Base-by-base conservation (phyloP, 2,113 vertebrate genomes). In the Arizona elegans region DNA sequence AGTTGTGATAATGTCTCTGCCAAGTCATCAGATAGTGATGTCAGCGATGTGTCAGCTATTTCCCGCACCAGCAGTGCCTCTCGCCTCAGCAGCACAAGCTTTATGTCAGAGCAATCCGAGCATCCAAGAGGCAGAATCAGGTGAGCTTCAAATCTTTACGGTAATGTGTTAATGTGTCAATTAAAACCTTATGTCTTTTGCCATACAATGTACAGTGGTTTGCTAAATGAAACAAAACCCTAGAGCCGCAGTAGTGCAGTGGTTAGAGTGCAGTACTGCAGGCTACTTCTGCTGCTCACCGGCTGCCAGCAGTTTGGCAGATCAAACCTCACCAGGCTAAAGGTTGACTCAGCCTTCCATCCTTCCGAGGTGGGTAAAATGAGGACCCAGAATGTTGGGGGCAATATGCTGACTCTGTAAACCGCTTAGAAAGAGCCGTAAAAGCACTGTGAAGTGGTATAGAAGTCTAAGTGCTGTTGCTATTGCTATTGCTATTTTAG, bases 71-170 rank as follows among this genome's bases (percentile, higher is more conserved):
- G 99, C 98, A 99, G 99, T 98, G 98, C 98, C 98, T 99, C 99
- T 93, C 98, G 98, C 96, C 99, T 99, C 97, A 99, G 99, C 98
- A 99, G 99, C 98, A 98, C 98, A 97, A 99, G 99, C 98, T 99
- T 99, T 98, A 99, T 99, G 98, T 99, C 99, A 58, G 98, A 99
- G 97, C 99, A 99, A 95, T 99, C 99, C 91, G 99, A 99, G 95
- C 98, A 98, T 92, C 99, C 99, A 47, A 97, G 98, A 87, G 99
- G 99, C 94, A 98, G 99, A 92, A 97, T 99, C 97, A 99, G 99
- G 99, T 99, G 97, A 98, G 98, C 17, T 97, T 93, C 93, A 90
- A 90, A 62, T 75, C 29, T 89, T n/a, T 29, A 55, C 0, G 23
- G 53, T 38, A 89, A 47, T 92, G 26, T 47, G 38, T n/a, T 53